Conservation (phyloP, 2,888 invertebrate genomes). For the Eucera pruinosa region DNA sequence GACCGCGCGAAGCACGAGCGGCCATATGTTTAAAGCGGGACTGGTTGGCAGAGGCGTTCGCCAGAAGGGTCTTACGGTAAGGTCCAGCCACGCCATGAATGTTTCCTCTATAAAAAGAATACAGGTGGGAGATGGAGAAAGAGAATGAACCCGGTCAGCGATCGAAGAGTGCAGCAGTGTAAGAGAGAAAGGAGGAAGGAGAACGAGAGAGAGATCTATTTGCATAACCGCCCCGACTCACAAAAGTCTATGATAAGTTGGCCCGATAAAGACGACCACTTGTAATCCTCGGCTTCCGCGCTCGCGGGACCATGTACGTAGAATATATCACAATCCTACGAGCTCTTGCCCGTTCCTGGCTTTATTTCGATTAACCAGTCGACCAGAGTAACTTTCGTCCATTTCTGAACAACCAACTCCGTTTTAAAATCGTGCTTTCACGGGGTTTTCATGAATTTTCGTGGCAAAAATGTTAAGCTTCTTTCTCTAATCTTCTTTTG, state of each 20-base stretch:
- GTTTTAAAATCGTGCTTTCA: too few species aligned
- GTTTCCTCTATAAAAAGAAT: constrained; percentile 64
- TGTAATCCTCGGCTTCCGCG: constrained; percentile 74
- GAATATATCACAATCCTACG: constrained; percentile 59
- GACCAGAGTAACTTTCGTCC: constrained; percentile 2
- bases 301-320: constrained; percentile 65
- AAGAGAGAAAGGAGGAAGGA: constrained; percentile 23
- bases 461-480: too few species aligned
- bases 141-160: constrained; percentile 44
- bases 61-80: constrained; percentile 70
- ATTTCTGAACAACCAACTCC: not conserved
- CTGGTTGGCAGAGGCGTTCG: constrained; percentile 64
- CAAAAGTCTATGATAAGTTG: constrained; percentile 75
- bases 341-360: constrained; percentile 57
- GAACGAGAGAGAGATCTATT: constrained; percentile 60
- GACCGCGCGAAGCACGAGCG: constrained; percentile 27
- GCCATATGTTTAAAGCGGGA: constrained; percentile 56
- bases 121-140: constrained; percentile 40
- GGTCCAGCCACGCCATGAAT: constrained; percentile 57
- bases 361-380: constrained; percentile 51
- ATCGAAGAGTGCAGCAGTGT: constrained; percentile 9
- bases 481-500: too few species aligned
- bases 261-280: constrained; percentile 73
- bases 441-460: too few species aligned
- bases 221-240: constrained; percentile 72